Conservation (phyloP, 1,140 invertebrate species). For the Chelonus insularis region DNA sequence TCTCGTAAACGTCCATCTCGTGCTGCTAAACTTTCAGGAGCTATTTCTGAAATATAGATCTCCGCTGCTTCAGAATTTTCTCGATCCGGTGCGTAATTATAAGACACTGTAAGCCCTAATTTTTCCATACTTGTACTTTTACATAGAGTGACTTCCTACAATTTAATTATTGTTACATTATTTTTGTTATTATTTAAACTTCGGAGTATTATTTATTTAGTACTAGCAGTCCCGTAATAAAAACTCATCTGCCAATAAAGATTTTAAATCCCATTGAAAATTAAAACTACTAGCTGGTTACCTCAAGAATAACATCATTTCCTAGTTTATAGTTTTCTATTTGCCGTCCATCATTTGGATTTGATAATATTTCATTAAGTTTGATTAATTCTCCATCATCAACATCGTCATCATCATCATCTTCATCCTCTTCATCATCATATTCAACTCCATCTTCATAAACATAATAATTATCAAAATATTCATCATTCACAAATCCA, state of each 20-base stretch:
- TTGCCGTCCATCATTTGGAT: slow-evolving; percentile 12
- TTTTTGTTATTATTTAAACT: too few relatives aligned
- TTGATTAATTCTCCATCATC: slow-evolving; percentile 15
- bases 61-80: slow-evolving; percentile 56
- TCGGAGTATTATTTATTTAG: too few relatives aligned
- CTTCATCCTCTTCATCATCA: slow-evolving; percentile 45
- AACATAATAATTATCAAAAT: slow-evolving; percentile 45
- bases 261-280: too few relatives aligned
- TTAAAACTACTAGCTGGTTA: too few relatives aligned
- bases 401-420: slow-evolving; percentile 15
- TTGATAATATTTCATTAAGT: slow-evolving; percentile 22
- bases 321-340: slow-evolving; percentile 11
- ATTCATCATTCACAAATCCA: slow-evolving; percentile 50
- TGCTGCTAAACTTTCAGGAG: slow-evolving; percentile 70
- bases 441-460: slow-evolving; percentile 64
- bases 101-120: slow-evolving; percentile 72
- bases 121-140: slow-evolving; percentile 65
- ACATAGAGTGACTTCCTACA: slow-evolving; percentile 70
- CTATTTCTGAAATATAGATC: slow-evolving; percentile 74
- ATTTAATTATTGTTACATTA: too few relatives aligned
- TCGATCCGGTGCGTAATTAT: slow-evolving; percentile 63
- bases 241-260: too few relatives aligned
- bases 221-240: too few relatives aligned
- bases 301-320: slow-evolving; percentile 22
- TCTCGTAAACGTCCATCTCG: slow-evolving; percentile 70